Conservation (phyloP, 1,140 invertebrate species). For the Panulirus ornatus region DNA sequence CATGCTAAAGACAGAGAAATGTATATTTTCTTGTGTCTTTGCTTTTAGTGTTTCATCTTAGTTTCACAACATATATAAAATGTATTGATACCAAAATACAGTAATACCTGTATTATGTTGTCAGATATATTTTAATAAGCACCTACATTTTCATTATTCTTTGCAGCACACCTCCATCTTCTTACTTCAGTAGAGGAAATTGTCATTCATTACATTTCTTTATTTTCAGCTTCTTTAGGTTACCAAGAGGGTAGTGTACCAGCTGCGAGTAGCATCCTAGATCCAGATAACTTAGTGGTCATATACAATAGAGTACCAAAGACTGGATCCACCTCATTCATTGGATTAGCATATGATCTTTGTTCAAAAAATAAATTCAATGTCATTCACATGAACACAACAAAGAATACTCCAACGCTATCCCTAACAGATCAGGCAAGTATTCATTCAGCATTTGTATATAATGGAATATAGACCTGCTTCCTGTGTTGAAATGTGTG, state of each 20-base stretch:
- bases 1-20: too few relatives aligned
- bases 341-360: constrained; percentile 97
- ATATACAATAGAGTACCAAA: constrained; percentile 99
- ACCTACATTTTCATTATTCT: too few relatives aligned
- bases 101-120: too few relatives aligned
- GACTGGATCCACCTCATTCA: constrained; percentile 99
- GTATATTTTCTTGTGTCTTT: too few relatives aligned
- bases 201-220: too few relatives aligned
- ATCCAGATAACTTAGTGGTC: constrained; percentile 83
- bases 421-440: constrained; percentile 92
- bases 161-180: too few relatives aligned
- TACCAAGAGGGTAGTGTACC: not conserved
- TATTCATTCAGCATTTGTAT: not conserved
- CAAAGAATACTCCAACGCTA: constrained; percentile 95
- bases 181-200: too few relatives aligned
- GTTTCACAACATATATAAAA: too few relatives aligned
- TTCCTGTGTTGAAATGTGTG: too few relatives aligned
- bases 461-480: not conserved
- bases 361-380: constrained; percentile 95
- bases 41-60: too few relatives aligned
- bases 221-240: constrained; percentile 23
- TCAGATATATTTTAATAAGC: too few relatives aligned
- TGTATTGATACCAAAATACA: too few relatives aligned
- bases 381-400: constrained; percentile 97
- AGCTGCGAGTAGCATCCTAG: constrained; percentile 35